Evolutionary conservation across 2,113 vertebrate genomes (phyloP), one percentile per base, ranked within the genome.

Genomic region (Clarias gariepinus): DNA sequence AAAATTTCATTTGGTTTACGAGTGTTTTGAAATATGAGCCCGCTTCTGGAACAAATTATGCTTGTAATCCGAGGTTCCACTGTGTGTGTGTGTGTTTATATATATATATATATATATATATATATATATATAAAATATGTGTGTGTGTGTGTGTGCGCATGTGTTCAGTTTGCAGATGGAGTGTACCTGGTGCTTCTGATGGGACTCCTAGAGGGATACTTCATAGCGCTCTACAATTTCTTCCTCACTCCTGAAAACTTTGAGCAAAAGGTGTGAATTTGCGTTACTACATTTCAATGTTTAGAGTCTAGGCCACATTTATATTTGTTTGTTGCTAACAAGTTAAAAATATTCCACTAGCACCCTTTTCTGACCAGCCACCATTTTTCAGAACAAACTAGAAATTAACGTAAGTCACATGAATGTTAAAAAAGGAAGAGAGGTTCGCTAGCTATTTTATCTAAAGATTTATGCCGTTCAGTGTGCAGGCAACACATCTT

Each of bases 241-340:
- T 99, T 98, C 92, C 96, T 99, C 92, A 99, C 98, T 3, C 97
- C 98, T 0, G 98, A 99, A 86, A 98, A 96, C 93, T 99, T 99
- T 92, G 98, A 99, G 83, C 97, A 99, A 93, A 99, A 99, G 89
- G 89, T 89, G 78, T 25, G 12, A 77, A 52, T 82, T 84, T 64
- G 36, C 36, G 0, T 61, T 0, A 15, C 5, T 61, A 10, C 18
- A 60, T 80, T 36, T 23, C 19, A 3, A 79, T 33, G 23, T 76
- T 52, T 47, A 41, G 0, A 30, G 1, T 68, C 6, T 5, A 30
- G 15, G 6, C 7, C 15, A 57, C 12, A 30, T 19, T 18, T 1
- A 28, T 7, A 11, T 0, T 61, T 25, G 23, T 25, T 61, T 63
- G 1, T 64, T 19, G 18, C 55, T 16, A 18, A 18, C 4, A 15